Percentiles rank a stretch among this genome's conserved stretches.
Evolutionary conservation across 1,140 invertebrate genomes (phyloP).

Genomic region (Brachionus rotundiformis): DNA sequence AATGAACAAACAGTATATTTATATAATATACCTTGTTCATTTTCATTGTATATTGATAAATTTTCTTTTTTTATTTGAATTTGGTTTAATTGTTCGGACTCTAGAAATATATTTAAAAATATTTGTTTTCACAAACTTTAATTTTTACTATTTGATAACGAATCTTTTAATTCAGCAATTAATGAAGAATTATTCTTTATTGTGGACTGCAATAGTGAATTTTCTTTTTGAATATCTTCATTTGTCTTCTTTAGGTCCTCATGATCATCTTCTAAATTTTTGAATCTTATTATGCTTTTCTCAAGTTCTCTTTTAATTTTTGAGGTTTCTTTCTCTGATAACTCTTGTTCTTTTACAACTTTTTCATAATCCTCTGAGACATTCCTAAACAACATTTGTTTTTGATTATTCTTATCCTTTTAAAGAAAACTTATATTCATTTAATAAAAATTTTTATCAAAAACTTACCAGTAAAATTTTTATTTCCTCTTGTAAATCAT

Average conservation of each 20-base stretch:
- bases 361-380: neutral
- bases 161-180: slow-evolving; percentile 1
- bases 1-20: neutral
- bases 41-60: neutral
- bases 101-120: neutral
- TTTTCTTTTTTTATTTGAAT: neutral
- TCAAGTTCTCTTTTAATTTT: neutral
- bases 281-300: neutral
- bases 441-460: too few relatives aligned
- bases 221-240: neutral
- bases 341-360: neutral
- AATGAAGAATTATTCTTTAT: neutral
- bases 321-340: neutral
- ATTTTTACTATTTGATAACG: neutral
- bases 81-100: neutral
- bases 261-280: too few relatives aligned
- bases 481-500: too few relatives aligned
- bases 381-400: neutral
- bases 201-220: neutral
- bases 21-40: too few relatives aligned
- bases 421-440: too few relatives aligned
- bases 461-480: too few relatives aligned
- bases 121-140: neutral
- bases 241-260: neutral
- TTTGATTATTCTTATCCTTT: too few relatives aligned